Evolutionary conservation across 2,888 invertebrate species (phyloP), one percentile per base, ranked within the genome.

Genomic region (Brenthis hecate): DNA sequence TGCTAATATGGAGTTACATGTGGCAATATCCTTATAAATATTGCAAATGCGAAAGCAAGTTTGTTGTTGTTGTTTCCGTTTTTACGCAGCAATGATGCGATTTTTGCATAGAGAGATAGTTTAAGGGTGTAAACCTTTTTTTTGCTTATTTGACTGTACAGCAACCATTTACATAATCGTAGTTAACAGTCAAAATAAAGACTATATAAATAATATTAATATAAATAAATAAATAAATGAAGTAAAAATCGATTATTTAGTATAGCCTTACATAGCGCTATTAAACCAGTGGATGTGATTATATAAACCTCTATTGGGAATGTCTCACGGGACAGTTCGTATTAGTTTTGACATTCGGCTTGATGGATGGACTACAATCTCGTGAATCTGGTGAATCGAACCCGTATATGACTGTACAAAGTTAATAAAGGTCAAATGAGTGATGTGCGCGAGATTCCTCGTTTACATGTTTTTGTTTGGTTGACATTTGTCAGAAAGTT

Each of bases 261-360:
- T 50, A 32, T 53, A 43, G 8, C 11, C 11, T 43, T 43, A 2
- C 36, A 53, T 19, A 62, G 53, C 62, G 53, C 36, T 54, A 19
- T 43, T 16, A 11, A 8, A 60, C 32, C 36, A 48, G 56, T 66
- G 66, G 66, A 66, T 11, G 13, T 43, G 19, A 61, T 13, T 55
- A 92, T 91, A 89, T 89, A 79, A 72, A 73, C 74, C 71, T 69
- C 87, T 82, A 87, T 85, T 85, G 82, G 80, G 80, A 85, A 82
- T 84, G 82, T 91, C 92, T 91, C 92, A 88, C 89, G 92, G 91
- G 92, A 91, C 88, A 77, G 81, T 84, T 86, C 85, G 88, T 92
- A 92, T 92, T 92, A 91, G 91, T 91, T 92, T 92, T 92, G 92
- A 92, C 92, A 88, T 89, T 88, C 85, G 86, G 87, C 91, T 87